Evolutionary conservation across 1,140 invertebrate genomes (phyloP).

Genomic region (Anastatus disparis): DNA sequence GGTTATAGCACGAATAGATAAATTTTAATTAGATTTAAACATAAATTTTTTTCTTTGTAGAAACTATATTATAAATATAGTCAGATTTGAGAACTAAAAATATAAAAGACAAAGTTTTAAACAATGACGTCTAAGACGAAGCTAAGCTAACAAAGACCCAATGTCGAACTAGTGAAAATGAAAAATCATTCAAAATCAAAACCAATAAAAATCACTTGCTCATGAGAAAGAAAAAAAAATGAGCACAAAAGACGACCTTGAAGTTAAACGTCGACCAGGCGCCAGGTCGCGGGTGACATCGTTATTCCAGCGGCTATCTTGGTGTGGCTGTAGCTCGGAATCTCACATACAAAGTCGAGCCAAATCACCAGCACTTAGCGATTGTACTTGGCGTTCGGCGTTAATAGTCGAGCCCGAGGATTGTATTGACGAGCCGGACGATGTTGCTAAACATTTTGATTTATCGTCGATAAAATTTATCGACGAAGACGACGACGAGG

Average conservation of each 20-base stretch:
- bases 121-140: no score
- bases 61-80: no score
- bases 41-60: no score
- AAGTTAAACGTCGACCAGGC: neutral
- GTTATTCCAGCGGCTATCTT: constrained; percentile 27
- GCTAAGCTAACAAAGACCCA: no score
- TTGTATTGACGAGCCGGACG: constrained; percentile 42
- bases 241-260: neutral
- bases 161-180: no score
- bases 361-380: constrained; percentile 15
- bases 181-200: no score
- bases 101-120: no score
- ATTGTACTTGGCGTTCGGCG: constrained; percentile 8
- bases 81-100: no score
- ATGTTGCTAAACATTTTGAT: constrained; percentile 58
- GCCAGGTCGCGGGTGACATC: constrained; percentile 19
- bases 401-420: constrained; percentile 1
- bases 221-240: no score
- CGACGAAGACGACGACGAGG: constrained; percentile 59
- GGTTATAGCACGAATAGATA: no score
- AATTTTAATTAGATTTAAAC: no score
- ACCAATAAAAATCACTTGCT: no score
- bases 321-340: constrained; percentile 31
- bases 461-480: constrained; percentile 61
- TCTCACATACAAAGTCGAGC: constrained; percentile 2